Base-by-base conservation (phyloP, 35 echinoderm and acorn worm genomes). In the Diadema setosum region DNA sequence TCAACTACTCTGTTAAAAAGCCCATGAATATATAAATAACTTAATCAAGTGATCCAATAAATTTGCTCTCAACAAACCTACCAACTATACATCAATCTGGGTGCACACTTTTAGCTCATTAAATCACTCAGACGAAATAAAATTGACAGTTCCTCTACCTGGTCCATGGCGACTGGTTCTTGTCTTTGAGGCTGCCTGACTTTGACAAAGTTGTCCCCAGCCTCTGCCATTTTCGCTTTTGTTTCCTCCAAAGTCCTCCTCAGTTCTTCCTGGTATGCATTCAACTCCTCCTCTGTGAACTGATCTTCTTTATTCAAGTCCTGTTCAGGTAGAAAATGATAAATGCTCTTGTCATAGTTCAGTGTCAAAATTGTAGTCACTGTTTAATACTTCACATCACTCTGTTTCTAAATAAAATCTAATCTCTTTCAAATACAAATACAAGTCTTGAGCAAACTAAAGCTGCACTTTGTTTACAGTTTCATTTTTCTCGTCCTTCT, bases 271-370 rank as follows among this genome's bases (percentile, higher is more conserved):
- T 86, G 55, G 49, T 96, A 96, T 18, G 45, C 85, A 37, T 89
- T 86, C 42, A 96, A 32, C 39, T 96, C 94, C 3, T 92, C 89
- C 30, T 96, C 94, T 17, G 89, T 92, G 82, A 84, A 96, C 45
- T 88, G 42, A 12, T 91, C 90, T 58, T 96, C 20, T 43, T 96
- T 75, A n/a, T 85, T 67, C 5, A 85, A 11, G 59, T 91, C 90
- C 90, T 91, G 46, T 15, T n/a, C n/a, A n/a, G n/a, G n/a, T n/a
- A n/a, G n/a, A n/a, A n/a, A n/a, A n/a, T n/a, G n/a, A n/a, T n/a
- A n/a, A n/a, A n/a, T n/a, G n/a, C n/a, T n/a, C n/a, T n/a, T 80
- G 74, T 41, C 4, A 41, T 12, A 17, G 31, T 31, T 16, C 14
- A 16, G 14, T 73, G 29, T 31, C 12, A 16, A 12, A 14, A 16